Evolutionary conservation across 2,888 invertebrate species (phyloP).

Genomic region (Drosophila siamana): DNA sequence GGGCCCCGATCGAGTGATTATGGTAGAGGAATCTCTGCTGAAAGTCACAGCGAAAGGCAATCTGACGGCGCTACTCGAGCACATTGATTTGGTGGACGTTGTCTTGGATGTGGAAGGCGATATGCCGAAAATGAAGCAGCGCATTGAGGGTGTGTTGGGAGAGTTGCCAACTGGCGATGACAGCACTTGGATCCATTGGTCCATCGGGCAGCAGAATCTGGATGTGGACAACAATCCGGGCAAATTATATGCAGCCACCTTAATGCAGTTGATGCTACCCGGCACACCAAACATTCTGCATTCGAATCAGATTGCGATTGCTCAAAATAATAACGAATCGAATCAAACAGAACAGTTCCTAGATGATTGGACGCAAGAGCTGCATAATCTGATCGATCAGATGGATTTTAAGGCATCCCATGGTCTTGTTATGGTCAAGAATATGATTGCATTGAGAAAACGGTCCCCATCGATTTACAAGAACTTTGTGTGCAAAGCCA

Average conservation of each 20-base stretch:
- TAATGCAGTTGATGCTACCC: slow-evolving; percentile 93
- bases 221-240: slow-evolving; percentile 85
- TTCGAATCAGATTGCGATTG: slow-evolving; percentile 94
- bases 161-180: slow-evolving; percentile 87
- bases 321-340: slow-evolving; percentile 87
- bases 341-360: slow-evolving; percentile 87
- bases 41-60: slow-evolving; percentile 85
- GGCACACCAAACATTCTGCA: slow-evolving; percentile 95
- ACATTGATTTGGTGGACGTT: slow-evolving; percentile 91
- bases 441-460: slow-evolving; percentile 88
- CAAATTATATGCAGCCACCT: slow-evolving; percentile 89
- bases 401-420: slow-evolving; percentile 88
- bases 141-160: slow-evolving; percentile 87
- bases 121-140: slow-evolving; percentile 87
- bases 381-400: slow-evolving; percentile 86
- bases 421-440: slow-evolving; percentile 87
- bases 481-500: slow-evolving; percentile 89
- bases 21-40: slow-evolving; percentile 88
- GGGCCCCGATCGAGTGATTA: slow-evolving; percentile 88
- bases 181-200: slow-evolving; percentile 93
- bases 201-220: slow-evolving; percentile 88
- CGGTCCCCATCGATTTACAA: slow-evolving; percentile 91
- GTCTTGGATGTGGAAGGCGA: slow-evolving; percentile 88
- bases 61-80: slow-evolving; percentile 88
- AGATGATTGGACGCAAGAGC: slow-evolving; percentile 88